Conservation (phyloP, 1,140 invertebrate genomes). For the Platorchestia sp. region DNA sequence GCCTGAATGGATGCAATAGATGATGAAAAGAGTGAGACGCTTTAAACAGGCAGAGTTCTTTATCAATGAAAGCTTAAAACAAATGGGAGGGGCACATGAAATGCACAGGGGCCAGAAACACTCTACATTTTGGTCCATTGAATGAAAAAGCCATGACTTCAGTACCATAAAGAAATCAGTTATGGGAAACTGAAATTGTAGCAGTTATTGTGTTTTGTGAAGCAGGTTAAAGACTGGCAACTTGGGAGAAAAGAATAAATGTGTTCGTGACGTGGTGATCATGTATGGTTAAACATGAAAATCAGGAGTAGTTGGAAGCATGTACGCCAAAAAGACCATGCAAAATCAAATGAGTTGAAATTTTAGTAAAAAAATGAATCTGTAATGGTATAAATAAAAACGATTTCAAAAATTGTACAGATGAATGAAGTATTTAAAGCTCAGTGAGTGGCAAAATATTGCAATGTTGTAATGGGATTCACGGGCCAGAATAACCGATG, state of each 20-base stretch:
- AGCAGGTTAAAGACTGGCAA: not conserved
- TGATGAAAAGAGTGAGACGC: not conserved
- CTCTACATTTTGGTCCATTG: no score
- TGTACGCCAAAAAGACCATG: no score
- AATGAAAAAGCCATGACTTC: no score
- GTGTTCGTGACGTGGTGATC: not conserved
- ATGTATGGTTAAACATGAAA: not conserved
- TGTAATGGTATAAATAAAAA: not conserved
- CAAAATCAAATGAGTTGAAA: not conserved
- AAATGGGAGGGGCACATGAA: no score
- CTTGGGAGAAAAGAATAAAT: not conserved
- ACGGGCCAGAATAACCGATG: not conserved
- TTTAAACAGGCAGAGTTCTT: not conserved
- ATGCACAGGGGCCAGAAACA: no score
- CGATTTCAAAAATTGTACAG: not conserved
- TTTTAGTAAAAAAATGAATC: not conserved
- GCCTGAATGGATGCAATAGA: not conserved
- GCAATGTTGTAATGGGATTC: no score
- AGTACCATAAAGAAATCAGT: no score
- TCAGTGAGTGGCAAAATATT: not conserved
- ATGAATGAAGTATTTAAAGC: not conserved
- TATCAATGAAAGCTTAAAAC: no score
- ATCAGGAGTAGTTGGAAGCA: not conserved
- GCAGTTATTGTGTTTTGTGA: not conserved
- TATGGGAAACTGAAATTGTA: not conserved